phyloP scores from a whole-genome alignment of 2,888 invertebrate species.

The Halictus quadricinctus region DNA sequence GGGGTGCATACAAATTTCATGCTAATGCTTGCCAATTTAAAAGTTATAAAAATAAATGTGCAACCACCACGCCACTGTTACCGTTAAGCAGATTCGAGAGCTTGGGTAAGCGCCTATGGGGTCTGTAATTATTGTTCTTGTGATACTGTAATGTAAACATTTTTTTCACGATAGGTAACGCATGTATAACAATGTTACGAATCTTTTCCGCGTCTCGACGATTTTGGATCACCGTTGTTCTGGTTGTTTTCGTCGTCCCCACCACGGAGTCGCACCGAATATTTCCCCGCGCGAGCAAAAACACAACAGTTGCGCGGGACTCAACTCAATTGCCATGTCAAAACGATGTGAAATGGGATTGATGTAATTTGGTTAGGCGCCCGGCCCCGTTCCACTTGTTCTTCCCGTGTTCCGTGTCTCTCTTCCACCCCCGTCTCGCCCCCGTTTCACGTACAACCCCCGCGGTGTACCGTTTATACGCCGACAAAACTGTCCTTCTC shows the following conservation, averaged over 20 bases:
- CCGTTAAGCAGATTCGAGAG: too few species aligned
- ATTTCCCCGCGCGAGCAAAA: conserved; percentile 63
- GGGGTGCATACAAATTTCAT: too few species aligned
- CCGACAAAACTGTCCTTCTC: conserved; percentile 47
- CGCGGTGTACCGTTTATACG: conserved; percentile 51
- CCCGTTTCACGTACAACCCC: conserved; percentile 25
- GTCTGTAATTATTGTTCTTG: neutral
- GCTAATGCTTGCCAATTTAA: too few species aligned
- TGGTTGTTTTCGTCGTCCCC: conserved; percentile 23
- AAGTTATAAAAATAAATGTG: too few species aligned
- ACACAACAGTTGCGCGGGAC: conserved; percentile 80
- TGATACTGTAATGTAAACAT: neutral
- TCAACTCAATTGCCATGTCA: conserved; percentile 81
- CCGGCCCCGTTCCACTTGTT: conserved; percentile 44
- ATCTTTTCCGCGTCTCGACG: neutral
- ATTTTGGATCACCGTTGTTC: neutral
- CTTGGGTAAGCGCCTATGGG: too few species aligned
- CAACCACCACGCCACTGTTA: too few species aligned
- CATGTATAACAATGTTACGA: neutral
- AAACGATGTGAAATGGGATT: conserved; percentile 82
- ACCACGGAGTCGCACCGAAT: conserved; percentile 4
- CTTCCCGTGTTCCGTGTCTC: conserved; percentile 29
- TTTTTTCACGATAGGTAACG: neutral
- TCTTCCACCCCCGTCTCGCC: conserved; percentile 9
- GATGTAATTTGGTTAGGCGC: conserved; percentile 81